Evolutionary conservation across 2,888 invertebrate species (phyloP).

Genomic region (Drosophila longiperda): DNA sequence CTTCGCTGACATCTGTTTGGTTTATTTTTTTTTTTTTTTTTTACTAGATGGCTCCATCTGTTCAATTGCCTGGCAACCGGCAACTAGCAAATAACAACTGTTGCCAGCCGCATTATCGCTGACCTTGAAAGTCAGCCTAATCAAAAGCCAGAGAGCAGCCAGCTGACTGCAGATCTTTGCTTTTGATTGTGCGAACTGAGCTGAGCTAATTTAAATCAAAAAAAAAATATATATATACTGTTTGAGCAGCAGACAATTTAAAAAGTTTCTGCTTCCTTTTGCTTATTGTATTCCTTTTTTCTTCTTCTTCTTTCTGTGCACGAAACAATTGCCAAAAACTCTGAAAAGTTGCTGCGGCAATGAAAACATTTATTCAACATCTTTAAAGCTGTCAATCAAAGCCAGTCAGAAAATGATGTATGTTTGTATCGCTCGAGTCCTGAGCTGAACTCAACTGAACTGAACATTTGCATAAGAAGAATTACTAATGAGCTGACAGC

Average conservation of each 20-base stretch:
- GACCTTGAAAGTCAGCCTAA: slow-evolving; percentile 48
- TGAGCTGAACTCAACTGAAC: not conserved
- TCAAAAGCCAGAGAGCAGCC: slow-evolving; percentile 18
- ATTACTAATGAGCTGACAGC: slow-evolving; percentile 59
- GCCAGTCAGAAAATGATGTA: slow-evolving; percentile 40
- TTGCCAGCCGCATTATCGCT: slow-evolving; percentile 27
- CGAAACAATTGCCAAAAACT: slow-evolving; percentile 62
- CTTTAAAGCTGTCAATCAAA: slow-evolving; percentile 70
- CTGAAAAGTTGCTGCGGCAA: slow-evolving; percentile 47
- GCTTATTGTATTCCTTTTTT: not conserved
- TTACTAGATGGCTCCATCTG: not conserved
- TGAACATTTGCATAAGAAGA: slow-evolving; percentile 68
- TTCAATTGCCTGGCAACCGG: slow-evolving; percentile 26
- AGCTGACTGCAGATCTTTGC: slow-evolving; percentile 44
- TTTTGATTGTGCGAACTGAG: slow-evolving; percentile 63
- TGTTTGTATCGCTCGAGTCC: slow-evolving; percentile 18
- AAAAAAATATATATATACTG: slow-evolving; percentile 54
- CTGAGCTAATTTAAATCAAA: slow-evolving; percentile 77
- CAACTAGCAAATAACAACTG: slow-evolving; percentile 5
- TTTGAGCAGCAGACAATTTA: slow-evolving; percentile 71
- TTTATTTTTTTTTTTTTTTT: not conserved
- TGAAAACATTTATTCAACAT: slow-evolving; percentile 36
- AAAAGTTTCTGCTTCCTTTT: slow-evolving; percentile 19
- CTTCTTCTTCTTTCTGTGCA: not conserved
- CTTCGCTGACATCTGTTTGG: slow-evolving; percentile 28